These are phyloP conservation scores for Tipula vernalis DNA, from an alignment of 2,888 invertebrate species.

Conservation along the genomic window DNA sequence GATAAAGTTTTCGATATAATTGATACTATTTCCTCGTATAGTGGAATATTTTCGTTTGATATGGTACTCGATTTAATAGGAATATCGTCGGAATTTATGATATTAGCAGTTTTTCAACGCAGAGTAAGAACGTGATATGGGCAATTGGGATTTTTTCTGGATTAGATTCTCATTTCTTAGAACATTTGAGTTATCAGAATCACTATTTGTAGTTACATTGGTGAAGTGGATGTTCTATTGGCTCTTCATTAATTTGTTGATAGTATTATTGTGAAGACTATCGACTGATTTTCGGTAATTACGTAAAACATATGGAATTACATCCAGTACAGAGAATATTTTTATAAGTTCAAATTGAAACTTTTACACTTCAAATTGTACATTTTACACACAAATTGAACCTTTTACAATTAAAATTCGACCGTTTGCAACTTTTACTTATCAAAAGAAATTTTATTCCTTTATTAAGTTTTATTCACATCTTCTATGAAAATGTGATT, in stretches of 20 bases:
- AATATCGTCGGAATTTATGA: background rate
- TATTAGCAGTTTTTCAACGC: background rate
- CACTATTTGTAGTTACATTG: slow-evolving; percentile 11
- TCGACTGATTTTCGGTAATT: background rate
- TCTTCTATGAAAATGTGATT: too few species aligned
- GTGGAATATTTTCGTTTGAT: background rate
- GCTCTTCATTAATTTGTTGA: background rate
- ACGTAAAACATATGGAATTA: background rate
- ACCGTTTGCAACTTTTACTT: too few species aligned
- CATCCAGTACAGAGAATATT: too few species aligned
- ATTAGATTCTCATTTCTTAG: background rate
- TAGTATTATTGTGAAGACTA: background rate
- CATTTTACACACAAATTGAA: too few species aligned
- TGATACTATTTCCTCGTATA: background rate
- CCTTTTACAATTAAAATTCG: too few species aligned
- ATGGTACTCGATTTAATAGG: background rate
- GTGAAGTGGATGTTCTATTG: background rate
- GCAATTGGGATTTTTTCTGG: background rate
- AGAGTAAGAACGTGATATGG: background rate
- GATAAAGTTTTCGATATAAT: slow-evolving; percentile 18
- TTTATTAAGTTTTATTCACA: too few species aligned
- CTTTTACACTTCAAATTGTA: too few species aligned
- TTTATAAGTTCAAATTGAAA: too few species aligned
- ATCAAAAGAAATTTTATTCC: too few species aligned
- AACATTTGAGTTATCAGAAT: slow-evolving; percentile 14